Evolutionary conservation across 2,888 invertebrate species (phyloP).

Genomic region (Gortyna flavago): DNA sequence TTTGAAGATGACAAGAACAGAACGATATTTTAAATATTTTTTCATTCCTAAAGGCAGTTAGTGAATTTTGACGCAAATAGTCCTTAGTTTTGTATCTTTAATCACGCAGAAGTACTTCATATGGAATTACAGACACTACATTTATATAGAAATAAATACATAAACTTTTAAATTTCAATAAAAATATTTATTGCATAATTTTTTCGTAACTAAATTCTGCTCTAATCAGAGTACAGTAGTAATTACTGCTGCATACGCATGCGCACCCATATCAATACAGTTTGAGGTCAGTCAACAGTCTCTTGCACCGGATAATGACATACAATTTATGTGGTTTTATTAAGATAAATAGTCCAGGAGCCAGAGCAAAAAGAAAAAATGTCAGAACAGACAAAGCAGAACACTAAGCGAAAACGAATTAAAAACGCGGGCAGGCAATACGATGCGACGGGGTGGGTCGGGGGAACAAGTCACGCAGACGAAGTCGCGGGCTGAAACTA

Average conservation of each 20-base stretch:
- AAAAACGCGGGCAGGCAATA: neutral
- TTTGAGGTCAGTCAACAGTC: conserved; percentile 12
- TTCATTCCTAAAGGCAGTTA: neutral
- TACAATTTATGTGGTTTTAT: neutral
- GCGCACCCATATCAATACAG: conserved; percentile 4
- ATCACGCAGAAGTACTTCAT: neutral
- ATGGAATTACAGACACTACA: neutral
- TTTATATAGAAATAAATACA: neutral
- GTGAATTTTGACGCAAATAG: neutral
- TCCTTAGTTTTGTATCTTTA: neutral
- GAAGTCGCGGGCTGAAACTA: neutral
- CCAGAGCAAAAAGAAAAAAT: no score
- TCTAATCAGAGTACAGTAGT: neutral
- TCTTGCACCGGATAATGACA: neutral
- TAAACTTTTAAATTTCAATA: neutral
- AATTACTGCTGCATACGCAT: neutral
- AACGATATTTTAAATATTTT: neutral
- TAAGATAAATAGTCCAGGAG: neutral
- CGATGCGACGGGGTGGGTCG: neutral
- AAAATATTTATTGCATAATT: neutral
- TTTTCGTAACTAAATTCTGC: neutral
- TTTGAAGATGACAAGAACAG: neutral
- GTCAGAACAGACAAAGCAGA: neutral
- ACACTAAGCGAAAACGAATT: neutral
- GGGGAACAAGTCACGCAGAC: neutral